phyloP scores from a whole-genome alignment of 2,113 vertebrate genomes.

The Lichenostomus cassidix region DNA sequence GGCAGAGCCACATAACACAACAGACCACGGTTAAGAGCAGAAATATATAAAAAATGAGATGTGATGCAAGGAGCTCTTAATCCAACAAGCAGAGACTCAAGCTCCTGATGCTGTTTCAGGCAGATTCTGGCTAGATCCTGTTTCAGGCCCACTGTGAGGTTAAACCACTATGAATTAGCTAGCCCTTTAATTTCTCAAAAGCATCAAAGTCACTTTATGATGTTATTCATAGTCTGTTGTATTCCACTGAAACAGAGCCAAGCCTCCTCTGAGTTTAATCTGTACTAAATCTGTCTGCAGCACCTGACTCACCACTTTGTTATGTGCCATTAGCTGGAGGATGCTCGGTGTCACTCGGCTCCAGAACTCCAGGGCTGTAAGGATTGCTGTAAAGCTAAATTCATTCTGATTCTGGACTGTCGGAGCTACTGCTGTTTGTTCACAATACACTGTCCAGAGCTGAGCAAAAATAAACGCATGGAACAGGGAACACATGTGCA shows the following conservation, averaged over 20 bases:
- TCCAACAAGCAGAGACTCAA: not conserved
- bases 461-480: slow-evolving; percentile 99
- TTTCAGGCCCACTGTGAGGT: not conserved
- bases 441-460: slow-evolving; percentile 99
- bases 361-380: slow-evolving; percentile 98
- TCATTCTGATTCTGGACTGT: slow-evolving; percentile 92
- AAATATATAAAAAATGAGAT: not conserved
- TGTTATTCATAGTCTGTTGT: not conserved
- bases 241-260: slow-evolving; percentile 1
- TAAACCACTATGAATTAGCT: not conserved
- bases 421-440: slow-evolving; percentile 89
- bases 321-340: slow-evolving; percentile 98
- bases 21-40: not conserved
- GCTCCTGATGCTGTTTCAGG: not conserved
- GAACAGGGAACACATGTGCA: slow-evolving; percentile 99
- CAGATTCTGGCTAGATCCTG: not conserved
- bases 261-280: not conserved
- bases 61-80: not conserved
- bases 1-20: not conserved
- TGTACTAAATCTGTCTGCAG: not conserved
- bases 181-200: slow-evolving; percentile 2
- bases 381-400: slow-evolving; percentile 92
- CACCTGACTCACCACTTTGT: slow-evolving; percentile 90
- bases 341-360: slow-evolving; percentile 97
- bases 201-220: not conserved